phyloP scores from a whole-genome alignment of 2,888 invertebrate genomes.

The Ormyrus nitidulus region DNA sequence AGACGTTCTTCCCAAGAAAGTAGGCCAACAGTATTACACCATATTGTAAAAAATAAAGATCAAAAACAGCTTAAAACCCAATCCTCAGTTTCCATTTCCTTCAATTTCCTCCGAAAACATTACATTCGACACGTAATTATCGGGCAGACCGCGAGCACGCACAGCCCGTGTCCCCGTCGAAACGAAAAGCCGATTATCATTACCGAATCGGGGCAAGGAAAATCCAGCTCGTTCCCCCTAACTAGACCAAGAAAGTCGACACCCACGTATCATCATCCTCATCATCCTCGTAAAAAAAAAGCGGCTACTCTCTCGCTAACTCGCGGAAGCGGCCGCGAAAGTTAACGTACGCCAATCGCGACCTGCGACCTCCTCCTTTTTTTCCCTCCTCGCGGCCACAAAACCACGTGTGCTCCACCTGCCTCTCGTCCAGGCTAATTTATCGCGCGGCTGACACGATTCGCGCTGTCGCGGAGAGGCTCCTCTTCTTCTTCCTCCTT shows the following conservation, averaged over 20 bases:
- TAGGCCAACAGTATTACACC: too few relatives aligned
- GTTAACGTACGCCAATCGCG: slow-evolving; percentile 10
- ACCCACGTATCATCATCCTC: not conserved
- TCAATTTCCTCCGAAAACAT: not conserved
- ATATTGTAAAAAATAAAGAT: not conserved
- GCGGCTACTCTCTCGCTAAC: slow-evolving; percentile 1
- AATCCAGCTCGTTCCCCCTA: not conserved
- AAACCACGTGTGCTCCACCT: too few relatives aligned
- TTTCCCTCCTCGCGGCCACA: slow-evolving; percentile 3
- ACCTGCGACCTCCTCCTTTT: slow-evolving; percentile 29
- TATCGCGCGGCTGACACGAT: not conserved
- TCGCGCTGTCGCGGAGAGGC: too few relatives aligned
- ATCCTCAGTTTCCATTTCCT: too few relatives aligned
- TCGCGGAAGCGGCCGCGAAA: slow-evolving; percentile 31
- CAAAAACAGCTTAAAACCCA: too few relatives aligned
- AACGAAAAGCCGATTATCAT: too few relatives aligned
- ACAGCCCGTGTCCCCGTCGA: too few relatives aligned
- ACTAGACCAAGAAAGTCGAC: slow-evolving; percentile 34
- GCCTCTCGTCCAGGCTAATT: not conserved
- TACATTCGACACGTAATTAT: not conserved
- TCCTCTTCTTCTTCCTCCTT: not conserved
- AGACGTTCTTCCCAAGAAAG: too few relatives aligned
- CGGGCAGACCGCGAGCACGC: not conserved
- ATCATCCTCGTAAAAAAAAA: slow-evolving; percentile 4
- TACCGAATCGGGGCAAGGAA: slow-evolving; percentile 16